Conservation (phyloP, 2,888 invertebrate genomes). For the Scaptomyza flava region DNA sequence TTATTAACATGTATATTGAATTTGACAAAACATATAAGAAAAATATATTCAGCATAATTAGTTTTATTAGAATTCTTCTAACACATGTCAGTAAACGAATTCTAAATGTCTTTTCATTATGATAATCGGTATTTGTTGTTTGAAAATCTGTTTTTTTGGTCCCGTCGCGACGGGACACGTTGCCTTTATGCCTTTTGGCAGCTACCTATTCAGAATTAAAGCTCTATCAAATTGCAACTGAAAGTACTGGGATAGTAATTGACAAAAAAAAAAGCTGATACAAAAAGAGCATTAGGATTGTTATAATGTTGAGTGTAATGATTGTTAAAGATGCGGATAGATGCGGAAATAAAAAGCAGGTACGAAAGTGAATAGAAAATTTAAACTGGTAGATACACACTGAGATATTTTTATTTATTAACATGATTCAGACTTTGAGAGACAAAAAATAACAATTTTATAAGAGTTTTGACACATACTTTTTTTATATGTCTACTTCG, state of each 20-base stretch:
- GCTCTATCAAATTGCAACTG: conserved; percentile 26
- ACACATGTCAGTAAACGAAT: too few species aligned
- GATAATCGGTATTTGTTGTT: too few species aligned
- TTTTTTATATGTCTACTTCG: background rate
- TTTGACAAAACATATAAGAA: too few species aligned
- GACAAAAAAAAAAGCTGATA: conserved; percentile 3
- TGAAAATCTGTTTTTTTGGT: too few species aligned
- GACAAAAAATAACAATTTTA: too few species aligned
- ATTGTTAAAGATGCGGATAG: background rate
- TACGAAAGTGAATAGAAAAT: background rate
- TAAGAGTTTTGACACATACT: background rate
- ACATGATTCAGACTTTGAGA: too few species aligned
- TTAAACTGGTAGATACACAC: background rate
- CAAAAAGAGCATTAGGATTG: conserved; percentile 31
- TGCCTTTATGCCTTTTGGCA: background rate
- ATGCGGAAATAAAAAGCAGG: background rate
- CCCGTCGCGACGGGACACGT: too few species aligned
- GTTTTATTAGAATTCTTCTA: too few species aligned
- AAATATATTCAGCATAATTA: too few species aligned
- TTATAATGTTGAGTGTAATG: background rate
- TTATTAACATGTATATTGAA: too few species aligned
- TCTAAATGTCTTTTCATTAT: too few species aligned
- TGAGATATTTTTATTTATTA: too few species aligned
- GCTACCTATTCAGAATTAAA: background rate
- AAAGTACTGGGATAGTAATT: conserved; percentile 12